A percentile compares a stretch with the other conserved stretches of the same genome.
Conservation (phyloP, 2,797 vertebrate genomes). For the Rhodeus uyekii region DNA sequence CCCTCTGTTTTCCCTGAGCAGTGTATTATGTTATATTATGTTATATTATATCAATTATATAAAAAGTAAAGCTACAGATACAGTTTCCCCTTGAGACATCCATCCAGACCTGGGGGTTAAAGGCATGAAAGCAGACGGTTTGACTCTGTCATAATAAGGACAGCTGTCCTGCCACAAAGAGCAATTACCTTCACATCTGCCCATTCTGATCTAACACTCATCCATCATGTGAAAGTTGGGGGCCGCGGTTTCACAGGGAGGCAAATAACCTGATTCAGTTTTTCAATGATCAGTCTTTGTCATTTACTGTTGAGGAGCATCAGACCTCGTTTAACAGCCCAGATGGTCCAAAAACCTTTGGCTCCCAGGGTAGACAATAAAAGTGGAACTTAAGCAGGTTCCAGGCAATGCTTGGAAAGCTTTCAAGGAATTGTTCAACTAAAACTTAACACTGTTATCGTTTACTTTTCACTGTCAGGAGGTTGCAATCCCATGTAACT, state of each 20-base stretch:
- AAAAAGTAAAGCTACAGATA: slow-evolving; percentile 16
- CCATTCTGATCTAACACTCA: slow-evolving; percentile 48
- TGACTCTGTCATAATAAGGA: slow-evolving; percentile 33
- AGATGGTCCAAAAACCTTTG: slow-evolving; percentile 1
- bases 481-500: background rate
- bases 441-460: background rate
- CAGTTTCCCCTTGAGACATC: slow-evolving; percentile 38
- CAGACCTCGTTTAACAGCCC: slow-evolving; percentile 19
- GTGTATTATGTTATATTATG: background rate
- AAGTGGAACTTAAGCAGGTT: background rate
- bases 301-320: slow-evolving; percentile 23
- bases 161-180: slow-evolving; percentile 2
- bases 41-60: background rate
- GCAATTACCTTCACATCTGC: slow-evolving; percentile 50
- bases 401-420: background rate
- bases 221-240: slow-evolving; percentile 36
- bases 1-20: too few species aligned
- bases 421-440: background rate
- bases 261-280: slow-evolving; percentile 41
- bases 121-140: slow-evolving; percentile 26
- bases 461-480: background rate
- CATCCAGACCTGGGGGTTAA: slow-evolving; percentile 33
- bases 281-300: slow-evolving; percentile 33
- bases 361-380: background rate
- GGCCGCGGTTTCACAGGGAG: slow-evolving; percentile 7